A percentile compares a stretch with the other conserved stretches of the same genome.
Evolutionary conservation across 1,140 invertebrate species (phyloP).

Genomic region (Octopus bimaculoides): DNA sequence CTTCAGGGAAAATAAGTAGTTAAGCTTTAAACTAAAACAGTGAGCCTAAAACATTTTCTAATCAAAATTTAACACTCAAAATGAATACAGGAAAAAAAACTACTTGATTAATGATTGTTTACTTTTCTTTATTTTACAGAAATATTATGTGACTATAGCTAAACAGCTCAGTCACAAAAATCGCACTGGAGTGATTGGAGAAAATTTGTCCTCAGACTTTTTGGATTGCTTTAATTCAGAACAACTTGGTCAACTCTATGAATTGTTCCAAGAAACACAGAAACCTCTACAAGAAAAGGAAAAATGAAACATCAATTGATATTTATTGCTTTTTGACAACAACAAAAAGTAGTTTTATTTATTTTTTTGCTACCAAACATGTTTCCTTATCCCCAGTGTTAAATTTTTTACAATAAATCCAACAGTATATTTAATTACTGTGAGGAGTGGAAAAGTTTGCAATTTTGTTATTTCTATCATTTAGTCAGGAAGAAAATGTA

Average conservation of each 20-base stretch:
- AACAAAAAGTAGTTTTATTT: no score
- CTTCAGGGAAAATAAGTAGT: neutral
- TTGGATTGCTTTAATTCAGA: slow-evolving; percentile 45
- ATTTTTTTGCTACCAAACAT: no score
- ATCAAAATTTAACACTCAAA: neutral
- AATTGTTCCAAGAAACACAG: slow-evolving; percentile 37
- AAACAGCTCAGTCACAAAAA: slow-evolving; percentile 39
- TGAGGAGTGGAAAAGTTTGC: no score
- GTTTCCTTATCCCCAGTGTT: no score
- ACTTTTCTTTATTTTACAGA: slow-evolving; percentile 35
- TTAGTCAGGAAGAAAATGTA: no score
- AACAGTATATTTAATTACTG: no score
- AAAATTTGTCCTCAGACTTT: slow-evolving; percentile 37
- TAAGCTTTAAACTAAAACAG: neutral
- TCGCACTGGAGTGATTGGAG: slow-evolving; percentile 35
- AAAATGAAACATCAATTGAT: no score
- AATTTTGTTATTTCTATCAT: no score
- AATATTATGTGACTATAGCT: slow-evolving; percentile 46
- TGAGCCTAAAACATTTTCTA: neutral
- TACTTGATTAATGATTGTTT: neutral
- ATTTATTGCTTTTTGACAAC: no score
- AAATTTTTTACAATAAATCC: no score
- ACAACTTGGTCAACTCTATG: slow-evolving; percentile 42
- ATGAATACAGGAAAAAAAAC: neutral
- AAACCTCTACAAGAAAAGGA: slow-evolving; percentile 23